Percentiles rank a stretch among this genome's conserved stretches.
phyloP scores from a whole-genome alignment of 2,113 vertebrate genomes.

The Atractosteus spatula region DNA sequence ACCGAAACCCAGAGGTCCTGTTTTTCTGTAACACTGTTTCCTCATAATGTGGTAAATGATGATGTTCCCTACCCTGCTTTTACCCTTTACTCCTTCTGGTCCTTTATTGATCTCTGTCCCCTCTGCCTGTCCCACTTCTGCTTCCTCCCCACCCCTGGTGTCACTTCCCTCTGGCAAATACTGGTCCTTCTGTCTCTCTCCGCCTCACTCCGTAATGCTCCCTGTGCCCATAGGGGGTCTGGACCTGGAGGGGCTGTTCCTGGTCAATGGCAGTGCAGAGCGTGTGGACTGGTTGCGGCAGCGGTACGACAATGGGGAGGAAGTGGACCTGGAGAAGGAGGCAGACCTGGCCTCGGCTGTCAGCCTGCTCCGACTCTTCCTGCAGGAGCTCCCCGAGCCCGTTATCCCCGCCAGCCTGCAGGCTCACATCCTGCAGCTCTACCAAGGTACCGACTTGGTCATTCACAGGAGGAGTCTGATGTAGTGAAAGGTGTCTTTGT shows the following conservation, averaged over 20 bases:
- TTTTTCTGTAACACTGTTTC: no score
- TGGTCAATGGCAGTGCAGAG: conserved; percentile 95
- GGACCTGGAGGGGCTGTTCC: conserved; percentile 93
- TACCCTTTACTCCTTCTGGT: no score
- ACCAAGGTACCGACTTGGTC: conserved; percentile 75
- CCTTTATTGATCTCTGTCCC: no score
- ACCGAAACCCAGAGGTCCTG: no score
- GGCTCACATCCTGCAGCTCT: conserved; percentile 85
- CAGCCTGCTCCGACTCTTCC: conserved; percentile 93
- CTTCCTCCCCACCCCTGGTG: no score
- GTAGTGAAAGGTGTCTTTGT: no score
- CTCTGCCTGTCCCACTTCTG: no score
- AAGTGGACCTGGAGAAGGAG: conserved; percentile 94
- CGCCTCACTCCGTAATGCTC: no score
- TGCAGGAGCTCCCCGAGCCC: conserved; percentile 95
- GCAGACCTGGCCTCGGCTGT: conserved; percentile 94
- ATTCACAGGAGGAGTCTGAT: neutral
- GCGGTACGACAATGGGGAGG: conserved; percentile 88
- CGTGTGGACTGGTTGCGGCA: conserved; percentile 95
- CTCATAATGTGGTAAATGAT: no score
- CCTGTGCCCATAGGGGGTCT: conserved; percentile 71
- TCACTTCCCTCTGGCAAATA: no score
- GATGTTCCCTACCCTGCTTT: no score
- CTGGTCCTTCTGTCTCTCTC: no score
- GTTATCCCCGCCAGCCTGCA: conserved; percentile 86